Evolutionary conservation across 2,888 invertebrate genomes (phyloP), one percentile per base, ranked within the genome.

Genomic region (Deladenus siricidicola): DNA sequence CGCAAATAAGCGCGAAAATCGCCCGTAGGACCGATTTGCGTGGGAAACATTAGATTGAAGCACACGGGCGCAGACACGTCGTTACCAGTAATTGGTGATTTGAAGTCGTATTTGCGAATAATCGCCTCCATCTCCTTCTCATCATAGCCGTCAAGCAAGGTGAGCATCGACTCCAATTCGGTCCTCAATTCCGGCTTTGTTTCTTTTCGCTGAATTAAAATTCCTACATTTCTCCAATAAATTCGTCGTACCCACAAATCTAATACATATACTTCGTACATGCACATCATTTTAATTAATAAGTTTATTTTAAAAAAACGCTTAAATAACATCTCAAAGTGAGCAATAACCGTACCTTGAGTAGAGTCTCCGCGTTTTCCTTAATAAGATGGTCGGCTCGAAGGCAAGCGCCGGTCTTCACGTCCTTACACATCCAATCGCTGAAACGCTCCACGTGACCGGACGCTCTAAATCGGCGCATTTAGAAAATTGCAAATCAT

Each of bases 361-460:
- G n/a, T n/a, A 71, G 23, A 14, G 42, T 50, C 58, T 66, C 66
- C 65, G 58, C 60, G 66, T 57, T 66, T 49, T 75, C 75, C 83
- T 98, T 96, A 68, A 98, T 96, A 57, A 99, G 84, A 83, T 99
- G 98, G 80, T 99, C 98, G 57, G 96, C 84, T 43, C 98, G 85
- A 80, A 94, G 98, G 79, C 98, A 99, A 80, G 99, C 98, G 4
- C 98, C 98, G 68, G 86, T 90, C 80, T 89, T 89, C 0, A 86
- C 77, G 83, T 99, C 98, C 80, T 98, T 99, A 0, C 96, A 94
- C 98, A 99, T 99, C 62, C 91, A 85, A 83, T 99, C 98, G 51
- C 96, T 93, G 84, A 99, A 99, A 60, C 96, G 85, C 76, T 98
- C 98, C 0, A 98, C 96, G 81, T 99, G 98, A 0, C 98, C 98